Evolutionary conservation across 2,797 vertebrate genomes (phyloP).

Genomic region (Salarias fasciatus): DNA sequence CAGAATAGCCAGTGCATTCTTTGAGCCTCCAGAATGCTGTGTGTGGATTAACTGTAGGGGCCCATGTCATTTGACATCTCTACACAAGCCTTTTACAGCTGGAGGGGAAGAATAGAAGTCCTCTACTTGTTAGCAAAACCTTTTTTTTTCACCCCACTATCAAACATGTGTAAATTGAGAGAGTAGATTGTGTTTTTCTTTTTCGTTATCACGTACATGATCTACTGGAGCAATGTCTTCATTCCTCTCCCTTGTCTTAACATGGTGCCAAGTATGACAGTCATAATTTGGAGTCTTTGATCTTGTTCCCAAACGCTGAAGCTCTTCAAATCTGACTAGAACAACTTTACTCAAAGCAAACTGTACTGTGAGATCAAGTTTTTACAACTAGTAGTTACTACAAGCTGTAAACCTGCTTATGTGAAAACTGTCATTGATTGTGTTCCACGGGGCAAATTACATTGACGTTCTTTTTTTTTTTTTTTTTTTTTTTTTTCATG

Average conservation of each 20-base stretch:
- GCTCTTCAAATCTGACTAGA: slow-evolving; percentile 40
- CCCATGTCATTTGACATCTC: slow-evolving; percentile 74
- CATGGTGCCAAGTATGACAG: slow-evolving; percentile 41
- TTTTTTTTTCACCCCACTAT: slow-evolving; percentile 20
- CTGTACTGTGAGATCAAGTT: slow-evolving; percentile 6
- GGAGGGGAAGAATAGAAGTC: slow-evolving; percentile 49
- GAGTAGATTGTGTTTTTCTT: slow-evolving; percentile 1
- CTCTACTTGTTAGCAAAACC: slow-evolving; percentile 29
- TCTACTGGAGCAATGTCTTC: slow-evolving; percentile 51
- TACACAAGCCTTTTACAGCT: slow-evolving; percentile 62
- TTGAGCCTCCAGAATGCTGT: slow-evolving; percentile 76
- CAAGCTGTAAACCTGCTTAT: slow-evolving; percentile 43
- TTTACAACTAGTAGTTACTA: slow-evolving; percentile 40
- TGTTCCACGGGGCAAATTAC: slow-evolving; percentile 59
- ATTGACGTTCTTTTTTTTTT: no score
- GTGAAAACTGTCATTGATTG: slow-evolving; percentile 57
- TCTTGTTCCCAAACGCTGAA: slow-evolving; percentile 32
- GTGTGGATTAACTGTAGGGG: slow-evolving; percentile 78
- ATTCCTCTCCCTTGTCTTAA: slow-evolving; percentile 54
- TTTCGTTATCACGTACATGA: slow-evolving; percentile 54
- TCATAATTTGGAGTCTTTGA: slow-evolving; percentile 50
- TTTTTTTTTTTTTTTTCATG: slow-evolving; percentile 68
- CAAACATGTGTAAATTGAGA: slow-evolving; percentile 33
- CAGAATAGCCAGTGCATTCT: slow-evolving; percentile 79
- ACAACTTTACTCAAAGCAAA: slow-evolving; percentile 19